phyloP scores from a whole-genome alignment of 2,797 vertebrate species.

The Ispidina lecontei region DNA sequence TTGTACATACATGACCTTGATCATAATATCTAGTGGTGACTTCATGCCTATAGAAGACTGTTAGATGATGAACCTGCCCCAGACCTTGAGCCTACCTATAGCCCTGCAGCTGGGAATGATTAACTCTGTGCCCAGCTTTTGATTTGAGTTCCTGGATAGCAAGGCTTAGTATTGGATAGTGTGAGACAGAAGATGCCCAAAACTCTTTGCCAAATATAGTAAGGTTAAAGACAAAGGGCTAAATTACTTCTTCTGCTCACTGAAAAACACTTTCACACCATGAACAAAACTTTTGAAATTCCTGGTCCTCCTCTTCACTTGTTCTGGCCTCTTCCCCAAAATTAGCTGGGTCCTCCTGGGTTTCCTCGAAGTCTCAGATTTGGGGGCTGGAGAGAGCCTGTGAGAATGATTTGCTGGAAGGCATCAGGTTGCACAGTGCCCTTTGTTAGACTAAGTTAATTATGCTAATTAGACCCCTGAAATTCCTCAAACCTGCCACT shows the following conservation, averaged over 20 bases:
- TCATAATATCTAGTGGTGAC: not conserved
- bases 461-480: conserved; percentile 69
- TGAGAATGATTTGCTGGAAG: conserved; percentile 71
- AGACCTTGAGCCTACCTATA: not conserved
- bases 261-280: conserved; percentile 17
- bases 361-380: conserved; percentile 63
- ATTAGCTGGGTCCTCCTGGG: not conserved
- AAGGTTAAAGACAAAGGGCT: conserved; percentile 48
- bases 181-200: not conserved
- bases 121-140: conserved; percentile 27
- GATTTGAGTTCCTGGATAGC: conserved; percentile 16
- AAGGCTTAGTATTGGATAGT: conserved; percentile 3
- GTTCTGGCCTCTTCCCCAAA: not conserved
- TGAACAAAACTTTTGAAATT: not conserved
- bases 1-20: not conserved
- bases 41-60: not conserved
- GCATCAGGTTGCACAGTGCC: conserved; percentile 75
- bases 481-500: conserved; percentile 56
- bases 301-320: not conserved
- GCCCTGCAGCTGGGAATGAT: conserved; percentile 31
- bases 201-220: conserved; percentile 19
- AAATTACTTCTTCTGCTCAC: conserved; percentile 34
- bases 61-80: not conserved
- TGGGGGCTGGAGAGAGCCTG: conserved; percentile 53
- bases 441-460: conserved; percentile 76